Percentiles rank a stretch among this genome's conserved stretches.
phyloP scores from a whole-genome alignment of 2,888 invertebrate genomes.

The Oithona nana region DNA sequence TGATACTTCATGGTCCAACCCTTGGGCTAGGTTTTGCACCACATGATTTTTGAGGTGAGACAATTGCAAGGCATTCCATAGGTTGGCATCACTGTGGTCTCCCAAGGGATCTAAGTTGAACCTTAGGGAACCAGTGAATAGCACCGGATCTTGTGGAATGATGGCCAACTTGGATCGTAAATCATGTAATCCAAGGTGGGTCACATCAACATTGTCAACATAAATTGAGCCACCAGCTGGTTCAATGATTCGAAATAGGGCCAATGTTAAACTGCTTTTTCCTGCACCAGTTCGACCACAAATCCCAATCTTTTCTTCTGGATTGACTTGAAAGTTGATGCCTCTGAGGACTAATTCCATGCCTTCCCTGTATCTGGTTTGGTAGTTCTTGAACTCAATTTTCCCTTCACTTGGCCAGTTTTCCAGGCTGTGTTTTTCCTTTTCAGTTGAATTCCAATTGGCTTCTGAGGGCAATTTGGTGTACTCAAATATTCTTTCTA shows the following conservation, averaged over 20 bases:
- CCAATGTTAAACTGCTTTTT: conserved; percentile 36
- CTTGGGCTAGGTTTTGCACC: conserved; percentile 39
- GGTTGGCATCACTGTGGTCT: conserved; percentile 50
- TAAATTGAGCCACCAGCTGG: conserved; percentile 33
- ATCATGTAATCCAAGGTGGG: conserved; percentile 31
- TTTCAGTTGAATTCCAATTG: conserved; percentile 22
- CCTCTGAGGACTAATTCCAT: conserved; percentile 34
- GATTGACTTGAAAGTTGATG: conserved; percentile 35
- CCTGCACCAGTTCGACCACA: conserved; percentile 34
- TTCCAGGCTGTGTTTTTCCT: conserved; percentile 27
- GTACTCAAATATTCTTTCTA: conserved; percentile 36
- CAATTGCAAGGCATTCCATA: conserved; percentile 70
- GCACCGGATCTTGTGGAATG: conserved; percentile 55
- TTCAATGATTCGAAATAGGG: conserved; percentile 40
- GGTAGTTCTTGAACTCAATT: conserved; percentile 34
- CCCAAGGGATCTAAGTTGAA: conserved; percentile 77
- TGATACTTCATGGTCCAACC: conserved; percentile 56
- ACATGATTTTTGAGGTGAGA: conserved; percentile 36
- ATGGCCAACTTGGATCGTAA: conserved; percentile 34
- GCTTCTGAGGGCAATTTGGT: conserved; percentile 33
- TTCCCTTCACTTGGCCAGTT: conserved; percentile 36
- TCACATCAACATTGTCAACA: conserved; percentile 36
- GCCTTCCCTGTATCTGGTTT: conserved; percentile 31
- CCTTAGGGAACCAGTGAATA: conserved; percentile 70
- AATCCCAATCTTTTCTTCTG: conserved; percentile 37